Evolutionary conservation across 2,888 invertebrate species (phyloP), one percentile per base, ranked within the genome.

Genomic region (Acanthosepion lycidas): DNA sequence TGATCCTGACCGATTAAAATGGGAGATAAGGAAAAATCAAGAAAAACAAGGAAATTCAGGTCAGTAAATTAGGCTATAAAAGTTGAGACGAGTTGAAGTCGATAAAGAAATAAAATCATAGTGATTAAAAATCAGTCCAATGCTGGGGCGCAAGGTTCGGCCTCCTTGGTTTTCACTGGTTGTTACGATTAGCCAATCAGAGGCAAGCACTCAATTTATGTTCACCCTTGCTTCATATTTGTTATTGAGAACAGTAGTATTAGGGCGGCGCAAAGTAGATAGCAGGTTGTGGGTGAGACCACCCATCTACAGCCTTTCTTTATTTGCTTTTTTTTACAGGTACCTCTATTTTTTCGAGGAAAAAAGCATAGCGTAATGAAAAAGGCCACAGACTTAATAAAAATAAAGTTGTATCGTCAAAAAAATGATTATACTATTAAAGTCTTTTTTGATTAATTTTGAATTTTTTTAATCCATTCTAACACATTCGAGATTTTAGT

Each of bases 1-100:
- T 78, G 78, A 78, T n/a, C 78, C n/a, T 78, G 78, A 78, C n/a
- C n/a, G n/a, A 12, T 78, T 78, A 78, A 78, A n/a, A 78, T 20
- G n/a, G 78, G 78, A 18, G 20, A 20, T 12, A 3, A n/a, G n/a
- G 78, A n/a, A 9, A 15, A 12, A n/a, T n/a, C 9, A n/a, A 12
- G 9, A n/a, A n/a, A 78, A 78, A n/a, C 12, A 78, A 5, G 78
- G 78, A 18, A n/a, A n/a, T 78, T 78, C n/a, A 78, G 78, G n/a
- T 78, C 78, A 78, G n/a, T 78, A 78, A 78, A 78, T 78, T n/a
- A n/a, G 78, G 78, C 78, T 78, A 78, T 78, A 78, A 78, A n/a
- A 78, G 12, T n/a, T n/a, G 15, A 78, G n/a, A 78, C 12, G 6
- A 78, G 28, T n/a, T n/a, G 78, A 9, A n/a, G 15, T n/a, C 78